A percentile compares a stretch with the other conserved stretches of the same genome.
Evolutionary conservation across 1,140 invertebrate genomes (phyloP).

Genomic region (Heterodera schachtii): DNA sequence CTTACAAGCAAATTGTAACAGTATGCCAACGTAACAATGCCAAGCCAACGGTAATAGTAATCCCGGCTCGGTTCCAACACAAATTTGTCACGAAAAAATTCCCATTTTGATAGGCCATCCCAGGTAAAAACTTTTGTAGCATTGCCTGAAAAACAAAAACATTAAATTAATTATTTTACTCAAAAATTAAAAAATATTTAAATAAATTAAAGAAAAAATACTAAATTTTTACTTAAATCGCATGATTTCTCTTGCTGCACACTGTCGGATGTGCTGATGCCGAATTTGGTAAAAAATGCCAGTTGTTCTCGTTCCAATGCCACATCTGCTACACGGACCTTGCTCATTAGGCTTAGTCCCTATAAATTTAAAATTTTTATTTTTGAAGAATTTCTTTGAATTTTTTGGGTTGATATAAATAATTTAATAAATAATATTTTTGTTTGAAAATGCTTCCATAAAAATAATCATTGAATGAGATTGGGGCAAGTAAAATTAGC

Average conservation of each 20-base stretch:
- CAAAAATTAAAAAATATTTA: too few relatives aligned
- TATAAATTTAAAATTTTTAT: background rate
- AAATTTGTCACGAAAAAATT: constrained; percentile 41
- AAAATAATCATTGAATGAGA: too few relatives aligned
- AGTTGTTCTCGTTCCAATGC: constrained; percentile 45
- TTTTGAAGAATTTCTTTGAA: too few relatives aligned
- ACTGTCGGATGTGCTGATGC: constrained; percentile 38
- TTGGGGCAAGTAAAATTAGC: too few relatives aligned
- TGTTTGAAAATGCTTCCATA: too few relatives aligned
- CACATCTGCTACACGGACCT: constrained; percentile 22
- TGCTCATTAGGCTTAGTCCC: constrained; percentile 34
- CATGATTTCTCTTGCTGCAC: constrained; percentile 4
- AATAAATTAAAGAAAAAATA: too few relatives aligned
- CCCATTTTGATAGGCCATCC: constrained; percentile 21
- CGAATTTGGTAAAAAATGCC: constrained; percentile 48
- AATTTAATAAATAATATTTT: too few relatives aligned
- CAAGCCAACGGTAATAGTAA: constrained; percentile 78
- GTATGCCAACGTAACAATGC: constrained; percentile 80
- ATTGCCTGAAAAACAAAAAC: background rate
- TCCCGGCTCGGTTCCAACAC: constrained; percentile 68
- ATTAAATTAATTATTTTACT: background rate
- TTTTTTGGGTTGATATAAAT: too few relatives aligned
- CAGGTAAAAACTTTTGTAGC: background rate
- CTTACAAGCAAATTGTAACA: constrained; percentile 80
- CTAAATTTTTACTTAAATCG: background rate